phyloP scores from a whole-genome alignment of 2,888 invertebrate species.

The Xestobium rufovillosum region DNA sequence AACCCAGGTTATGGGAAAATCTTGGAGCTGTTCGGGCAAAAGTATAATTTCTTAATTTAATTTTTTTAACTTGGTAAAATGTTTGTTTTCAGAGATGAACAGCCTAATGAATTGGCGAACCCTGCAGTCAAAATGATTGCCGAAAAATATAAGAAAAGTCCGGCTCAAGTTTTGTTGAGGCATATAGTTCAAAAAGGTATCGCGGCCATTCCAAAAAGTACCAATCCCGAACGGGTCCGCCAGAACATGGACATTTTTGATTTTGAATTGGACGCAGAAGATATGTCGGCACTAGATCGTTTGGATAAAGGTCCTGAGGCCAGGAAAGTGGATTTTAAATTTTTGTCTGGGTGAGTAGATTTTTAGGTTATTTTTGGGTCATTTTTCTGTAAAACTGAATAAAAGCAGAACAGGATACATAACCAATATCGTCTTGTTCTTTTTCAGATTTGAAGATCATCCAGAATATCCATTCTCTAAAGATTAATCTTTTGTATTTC shows the following conservation, averaged over 20 bases:
- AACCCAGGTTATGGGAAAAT: too few relatives aligned
- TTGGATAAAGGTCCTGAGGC: slow-evolving; percentile 67
- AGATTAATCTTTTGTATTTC: too few relatives aligned
- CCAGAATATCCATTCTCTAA: too few relatives aligned
- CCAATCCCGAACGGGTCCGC: slow-evolving; percentile 59
- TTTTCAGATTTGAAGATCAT: too few relatives aligned
- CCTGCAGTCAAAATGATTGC: slow-evolving; percentile 46
- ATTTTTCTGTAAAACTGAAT: too few relatives aligned
- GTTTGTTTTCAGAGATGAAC: slow-evolving; percentile 44
- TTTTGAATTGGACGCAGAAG: slow-evolving; percentile 56
- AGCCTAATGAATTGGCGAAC: slow-evolving; percentile 61
- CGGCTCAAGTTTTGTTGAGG: slow-evolving; percentile 68
- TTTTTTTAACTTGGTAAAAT: slow-evolving; percentile 4
- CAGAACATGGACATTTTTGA: slow-evolving; percentile 72
- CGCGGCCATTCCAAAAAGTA: slow-evolving; percentile 78
- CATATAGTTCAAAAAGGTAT: slow-evolving; percentile 66
- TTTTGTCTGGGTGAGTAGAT: too few relatives aligned
- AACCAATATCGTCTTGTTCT: too few relatives aligned
- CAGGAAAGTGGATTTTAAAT: too few relatives aligned
- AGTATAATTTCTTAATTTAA: slow-evolving; percentile 1
- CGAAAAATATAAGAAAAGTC: slow-evolving; percentile 55
- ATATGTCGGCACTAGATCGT: slow-evolving; percentile 52
- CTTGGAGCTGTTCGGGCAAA: too few relatives aligned
- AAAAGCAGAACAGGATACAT: too few relatives aligned
- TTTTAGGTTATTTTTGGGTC: too few relatives aligned